Evolutionary conservation across 1,140 invertebrate species (phyloP), one percentile per base, ranked within the genome.

Genomic region (Sminthurides bifidus): DNA sequence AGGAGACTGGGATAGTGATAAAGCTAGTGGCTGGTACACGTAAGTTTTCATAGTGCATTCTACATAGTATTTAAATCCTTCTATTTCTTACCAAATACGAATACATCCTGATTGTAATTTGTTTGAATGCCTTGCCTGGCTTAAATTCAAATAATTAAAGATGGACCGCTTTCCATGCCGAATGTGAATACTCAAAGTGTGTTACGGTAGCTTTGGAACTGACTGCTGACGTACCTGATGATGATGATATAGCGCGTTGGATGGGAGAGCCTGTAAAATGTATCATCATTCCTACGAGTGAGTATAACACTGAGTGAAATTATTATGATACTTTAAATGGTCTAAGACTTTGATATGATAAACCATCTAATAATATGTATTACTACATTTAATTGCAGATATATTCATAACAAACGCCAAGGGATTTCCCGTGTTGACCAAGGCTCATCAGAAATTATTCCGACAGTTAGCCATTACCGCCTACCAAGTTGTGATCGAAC

Each of bases 191-290:
- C n/a, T n/a, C n/a, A n/a, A n/a, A n/a, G n/a, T n/a, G n/a, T n/a
- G n/a, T n/a, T n/a, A n/a, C n/a, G n/a, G n/a, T n/a, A n/a, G 76
- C 76, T 4, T 68, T 86, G 48, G 77, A 84, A 67, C 54, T 85
- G 12, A 76, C 73, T 49, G 72, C 73, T 27, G 79, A 92, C 69
- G 67, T 85, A 0, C 87, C 87, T 19, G 71, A 75, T 10, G 69
- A 77, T 24, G 73, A 76, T 19, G 73, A 81, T 60, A 71, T 95
- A 17, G 75, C 83, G 21, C 77, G 91, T 54, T 98, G 93, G 93
- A 67, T 91, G 15, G 89, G 91, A 5, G 93, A 97, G 74, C 91
- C 91, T 17, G 76, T 97, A 0, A 87, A 82, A 69, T 83, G 81
- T 58, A 71, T 94, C n/a, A 74, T 92, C 33, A 69, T 97, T 23